Base-by-base conservation (phyloP, 2,888 invertebrate genomes). In the Phaonia tiefii region DNA sequence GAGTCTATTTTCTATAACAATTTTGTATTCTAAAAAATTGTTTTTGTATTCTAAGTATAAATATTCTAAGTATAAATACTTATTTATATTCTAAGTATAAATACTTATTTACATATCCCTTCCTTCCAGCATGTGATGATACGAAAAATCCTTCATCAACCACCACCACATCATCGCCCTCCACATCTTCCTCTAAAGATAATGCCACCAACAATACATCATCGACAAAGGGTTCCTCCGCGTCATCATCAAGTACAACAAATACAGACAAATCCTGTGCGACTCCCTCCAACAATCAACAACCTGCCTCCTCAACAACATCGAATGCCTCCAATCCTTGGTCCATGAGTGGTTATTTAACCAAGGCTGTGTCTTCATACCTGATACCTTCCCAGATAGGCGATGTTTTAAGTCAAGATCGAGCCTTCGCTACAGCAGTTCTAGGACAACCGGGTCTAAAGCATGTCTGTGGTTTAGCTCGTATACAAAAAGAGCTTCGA, bases 361-460 rank as follows among this genome's bases (percentile, higher is more conserved):
- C 90, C 13, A 91, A 91, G 84, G 89, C 91, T 20, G 88, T 91
- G 2, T 88, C 89, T 8, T 89, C 91, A 58, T 87, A 90, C 84
- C 85, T 91, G 58, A 81, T 89, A 71, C 91, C 91, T 39, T 86
- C 88, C 42, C 90, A 90, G 73, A 89, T 91, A 51, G 89, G 88
- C 83, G 90, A 91, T 85, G 90, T 91, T 1, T 85, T 91, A 13
- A 87, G 88, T 46, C 91, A 91, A 85, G 91, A 91, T 85, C 88
- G 91, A 31, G 91, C 91, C 20, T 91, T 90, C 83, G 90, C 91
- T 22, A 90, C 89, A 0, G 91, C 89, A 5, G 86, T 86, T 25
- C 79, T 91, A 79, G 86, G 87, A 1, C 90, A 91, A 74, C 87
- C 90, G 0, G 91, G 91, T 0, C 84, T 91, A 1, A 88, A 85